Evolutionary conservation across 2,113 vertebrate species (phyloP).

Genomic region (Ptilonorhynchus violaceus): DNA sequence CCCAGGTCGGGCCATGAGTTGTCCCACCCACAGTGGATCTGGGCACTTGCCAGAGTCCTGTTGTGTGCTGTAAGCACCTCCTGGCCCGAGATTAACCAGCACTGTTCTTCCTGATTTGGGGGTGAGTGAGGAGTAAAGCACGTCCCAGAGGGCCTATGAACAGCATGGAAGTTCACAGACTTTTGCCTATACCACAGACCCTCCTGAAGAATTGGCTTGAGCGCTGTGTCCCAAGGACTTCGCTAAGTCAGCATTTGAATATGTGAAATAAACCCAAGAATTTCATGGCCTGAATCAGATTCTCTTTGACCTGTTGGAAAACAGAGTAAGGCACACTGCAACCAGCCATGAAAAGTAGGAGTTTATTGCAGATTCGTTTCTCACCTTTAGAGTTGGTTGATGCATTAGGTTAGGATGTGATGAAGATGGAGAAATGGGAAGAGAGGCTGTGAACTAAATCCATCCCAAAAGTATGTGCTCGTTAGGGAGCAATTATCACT

Average conservation of each 20-base stretch:
- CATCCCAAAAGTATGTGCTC: background rate
- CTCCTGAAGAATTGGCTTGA: background rate
- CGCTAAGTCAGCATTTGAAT: background rate
- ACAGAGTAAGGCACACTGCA: background rate
- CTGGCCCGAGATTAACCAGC: background rate
- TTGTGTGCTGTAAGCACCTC: background rate
- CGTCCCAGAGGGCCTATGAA: background rate
- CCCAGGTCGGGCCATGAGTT: background rate
- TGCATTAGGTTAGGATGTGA: background rate
- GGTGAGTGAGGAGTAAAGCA: background rate
- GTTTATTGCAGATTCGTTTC: background rate
- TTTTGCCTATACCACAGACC: background rate
- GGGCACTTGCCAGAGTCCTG: background rate
- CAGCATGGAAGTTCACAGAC: background rate
- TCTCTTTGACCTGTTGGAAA: background rate
- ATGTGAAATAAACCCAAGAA: background rate
- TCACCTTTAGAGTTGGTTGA: background rate
- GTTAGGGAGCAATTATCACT: background rate
- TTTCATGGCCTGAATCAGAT: background rate
- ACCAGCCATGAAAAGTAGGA: background rate
- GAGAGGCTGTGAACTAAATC: background rate
- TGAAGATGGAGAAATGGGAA: background rate
- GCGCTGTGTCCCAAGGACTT: background rate
- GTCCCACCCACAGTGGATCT: background rate
- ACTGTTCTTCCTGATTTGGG: background rate